Conservation (phyloP, 2,888 invertebrate species). For the Phortica okadai region DNA sequence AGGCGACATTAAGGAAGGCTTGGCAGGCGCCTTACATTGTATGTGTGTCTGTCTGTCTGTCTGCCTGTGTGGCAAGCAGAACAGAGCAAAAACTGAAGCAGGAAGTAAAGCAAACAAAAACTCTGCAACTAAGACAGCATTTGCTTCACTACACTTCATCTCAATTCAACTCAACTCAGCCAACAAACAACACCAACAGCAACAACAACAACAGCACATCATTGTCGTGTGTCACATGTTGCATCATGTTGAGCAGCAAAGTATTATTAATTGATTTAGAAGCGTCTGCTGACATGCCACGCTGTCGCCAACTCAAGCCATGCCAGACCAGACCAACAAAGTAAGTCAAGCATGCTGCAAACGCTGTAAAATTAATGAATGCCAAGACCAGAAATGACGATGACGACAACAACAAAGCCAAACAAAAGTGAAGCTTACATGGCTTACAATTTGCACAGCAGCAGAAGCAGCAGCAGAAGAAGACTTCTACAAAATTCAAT, state of each 20-base stretch:
- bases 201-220: not conserved
- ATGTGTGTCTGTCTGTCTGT: constrained; percentile 11
- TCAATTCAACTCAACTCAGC: not conserved
- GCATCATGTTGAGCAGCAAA: constrained; percentile 43
- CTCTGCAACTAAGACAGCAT: too few relatives aligned
- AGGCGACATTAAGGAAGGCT: not conserved
- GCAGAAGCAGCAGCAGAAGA: too few relatives aligned
- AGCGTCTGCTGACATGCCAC: constrained; percentile 36
- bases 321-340: not conserved
- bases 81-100: too few relatives aligned
- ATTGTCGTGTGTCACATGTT: constrained; percentile 54
- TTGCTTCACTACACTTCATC: not conserved
- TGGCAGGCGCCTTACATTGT: constrained; percentile 34
- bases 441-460: too few relatives aligned
- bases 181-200: too few relatives aligned
- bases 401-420: not conserved
- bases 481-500: not conserved
- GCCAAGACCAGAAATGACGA: not conserved
- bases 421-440: not conserved
- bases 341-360: not conserved
- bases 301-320: not conserved
- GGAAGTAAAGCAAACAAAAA: not conserved
- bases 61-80: not conserved
- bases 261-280: constrained; percentile 63
- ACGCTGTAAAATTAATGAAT: constrained; percentile 21